Evolutionary conservation across 1,140 invertebrate genomes (phyloP), one percentile per base, ranked within the genome.

Genomic region (Temnothorax longispinosus): DNA sequence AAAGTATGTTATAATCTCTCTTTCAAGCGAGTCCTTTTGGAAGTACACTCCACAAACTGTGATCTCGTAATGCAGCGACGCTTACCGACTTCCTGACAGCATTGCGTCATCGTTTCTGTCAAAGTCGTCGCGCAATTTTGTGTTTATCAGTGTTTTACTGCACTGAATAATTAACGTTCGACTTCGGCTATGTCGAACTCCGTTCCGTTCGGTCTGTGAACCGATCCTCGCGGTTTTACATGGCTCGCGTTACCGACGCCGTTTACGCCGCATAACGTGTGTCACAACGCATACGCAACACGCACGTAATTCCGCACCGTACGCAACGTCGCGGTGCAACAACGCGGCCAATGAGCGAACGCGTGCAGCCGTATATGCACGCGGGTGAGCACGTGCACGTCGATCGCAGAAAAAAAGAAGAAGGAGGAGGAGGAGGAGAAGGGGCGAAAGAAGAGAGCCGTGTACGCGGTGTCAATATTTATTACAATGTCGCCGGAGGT

Each of bases 391-490:
- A 62, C 35, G 60, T 87, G 82, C 58, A 77, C 50, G 67, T 11
- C 58, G 44, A 64, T 50, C 44, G 58, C 6, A 56, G 54, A 15
- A 76, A 76, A 32, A 60, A 38, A 82, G 27, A 38, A 82, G 27
- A 27, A 27, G 27, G 27, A 15, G 77, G 47, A 47, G 50, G 0
- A 50, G 62, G 21, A 67, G 44, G 77, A 32, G 10, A 10, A n/a
- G 50, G 0, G 13, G 47, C 21, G 8, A 35, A 3, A 13, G 27
- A 44, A 77, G 72, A 67, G 72, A 80, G 47, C 38, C 72, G 18
- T 15, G 38, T 72, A 60, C 52, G 18, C 11, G 32, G 60, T 65
- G 81, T 75, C 85, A 35, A 87, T 89, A 89, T 89, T 90, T 90
- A 89, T 87, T 87, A 60, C 38, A 38, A 75, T 58, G 84, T 81